Percentiles rank a stretch among this genome's conserved stretches.
phyloP scores from a whole-genome alignment of 2,797 vertebrate genomes.

The Rachycentron canadum region DNA sequence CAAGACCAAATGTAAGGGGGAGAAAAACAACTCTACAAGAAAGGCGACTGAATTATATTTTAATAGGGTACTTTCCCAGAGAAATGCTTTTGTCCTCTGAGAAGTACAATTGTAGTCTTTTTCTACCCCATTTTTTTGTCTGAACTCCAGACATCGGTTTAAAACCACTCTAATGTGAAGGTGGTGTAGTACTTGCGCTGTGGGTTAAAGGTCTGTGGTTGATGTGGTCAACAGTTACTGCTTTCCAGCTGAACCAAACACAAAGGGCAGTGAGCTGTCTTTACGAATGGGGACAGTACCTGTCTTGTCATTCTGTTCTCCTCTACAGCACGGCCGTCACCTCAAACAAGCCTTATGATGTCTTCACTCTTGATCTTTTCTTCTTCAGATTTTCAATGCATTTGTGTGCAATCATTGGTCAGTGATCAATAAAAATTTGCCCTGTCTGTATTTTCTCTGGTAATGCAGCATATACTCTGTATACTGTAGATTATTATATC shows the following conservation, averaged over 20 bases:
- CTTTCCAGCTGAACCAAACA: constrained; percentile 67
- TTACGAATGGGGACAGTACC: constrained; percentile 77
- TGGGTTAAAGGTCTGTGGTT: constrained; percentile 82
- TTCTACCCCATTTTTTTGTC: background rate
- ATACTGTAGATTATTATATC: constrained; percentile 39
- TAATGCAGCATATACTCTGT: constrained; percentile 40
- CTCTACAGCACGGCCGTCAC: constrained; percentile 54
- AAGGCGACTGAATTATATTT: constrained; percentile 25
- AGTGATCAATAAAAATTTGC: constrained; percentile 30
- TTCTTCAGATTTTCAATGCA: constrained; percentile 7
- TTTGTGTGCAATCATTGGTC: constrained; percentile 17
- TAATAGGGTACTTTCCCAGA: constrained; percentile 23
- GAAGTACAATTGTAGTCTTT: constrained; percentile 18
- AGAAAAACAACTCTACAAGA: constrained; percentile 14
- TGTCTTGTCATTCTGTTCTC: constrained; percentile 55
- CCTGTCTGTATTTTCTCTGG: constrained; percentile 30
- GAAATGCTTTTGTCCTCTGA: constrained; percentile 32
- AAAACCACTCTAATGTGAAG: constrained; percentile 72
- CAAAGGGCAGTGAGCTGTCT: constrained; percentile 79
- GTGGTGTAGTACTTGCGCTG: constrained; percentile 73
- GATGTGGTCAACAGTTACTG: constrained; percentile 84
- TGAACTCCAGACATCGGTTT: constrained; percentile 62
- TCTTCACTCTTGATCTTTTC: constrained; percentile 27
- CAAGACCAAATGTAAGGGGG: background rate
- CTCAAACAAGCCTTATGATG: constrained; percentile 49